phyloP scores from a whole-genome alignment of 1,140 invertebrate genomes.

The Zaprionus capensis region DNA sequence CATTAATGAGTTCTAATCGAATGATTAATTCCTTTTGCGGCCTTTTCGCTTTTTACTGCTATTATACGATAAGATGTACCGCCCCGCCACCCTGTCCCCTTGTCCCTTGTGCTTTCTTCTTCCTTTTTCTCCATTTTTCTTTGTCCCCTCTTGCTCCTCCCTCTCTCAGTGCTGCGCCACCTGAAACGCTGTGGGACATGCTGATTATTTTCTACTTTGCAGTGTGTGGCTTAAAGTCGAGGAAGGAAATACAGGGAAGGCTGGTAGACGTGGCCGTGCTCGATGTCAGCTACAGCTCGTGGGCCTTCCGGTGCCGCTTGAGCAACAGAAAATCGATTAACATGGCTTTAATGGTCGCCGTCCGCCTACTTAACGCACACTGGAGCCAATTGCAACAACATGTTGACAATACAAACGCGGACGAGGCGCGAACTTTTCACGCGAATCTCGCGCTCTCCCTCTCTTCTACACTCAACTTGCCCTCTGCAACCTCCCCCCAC shows the following conservation, averaged over 20 bases:
- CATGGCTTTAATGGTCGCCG: conserved; percentile 68
- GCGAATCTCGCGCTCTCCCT: not conserved
- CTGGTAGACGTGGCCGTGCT: conserved; percentile 25
- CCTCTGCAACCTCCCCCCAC: not conserved
- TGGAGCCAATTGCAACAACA: conserved; percentile 48
- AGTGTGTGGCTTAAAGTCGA: conserved; percentile 1
- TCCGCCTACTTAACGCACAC: conserved; percentile 7
- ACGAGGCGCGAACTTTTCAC: conserved; percentile 38
- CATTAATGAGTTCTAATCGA: conserved; percentile 42
- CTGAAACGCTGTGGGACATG: conserved; percentile 50
- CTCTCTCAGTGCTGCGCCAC: conserved; percentile 8
- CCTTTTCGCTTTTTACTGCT: conserved; percentile 6
- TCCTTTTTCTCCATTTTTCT: not conserved
- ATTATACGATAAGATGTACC: not conserved
- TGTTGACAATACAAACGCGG: conserved; percentile 46
- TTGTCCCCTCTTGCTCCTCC: not conserved
- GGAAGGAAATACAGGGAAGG: not conserved
- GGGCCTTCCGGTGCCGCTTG: conserved; percentile 15
- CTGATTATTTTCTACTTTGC: conserved; percentile 66
- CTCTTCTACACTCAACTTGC: not conserved
- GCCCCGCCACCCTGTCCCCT: not conserved
- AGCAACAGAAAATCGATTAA: conserved; percentile 78
- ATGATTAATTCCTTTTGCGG: conserved; percentile 35
- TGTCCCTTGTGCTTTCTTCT: not conserved
- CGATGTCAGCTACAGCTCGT: conserved; percentile 54